A percentile compares a stretch with the other conserved stretches of the same genome.
Conservation (phyloP, 1,140 invertebrate species). For the Brachionus sp. region DNA sequence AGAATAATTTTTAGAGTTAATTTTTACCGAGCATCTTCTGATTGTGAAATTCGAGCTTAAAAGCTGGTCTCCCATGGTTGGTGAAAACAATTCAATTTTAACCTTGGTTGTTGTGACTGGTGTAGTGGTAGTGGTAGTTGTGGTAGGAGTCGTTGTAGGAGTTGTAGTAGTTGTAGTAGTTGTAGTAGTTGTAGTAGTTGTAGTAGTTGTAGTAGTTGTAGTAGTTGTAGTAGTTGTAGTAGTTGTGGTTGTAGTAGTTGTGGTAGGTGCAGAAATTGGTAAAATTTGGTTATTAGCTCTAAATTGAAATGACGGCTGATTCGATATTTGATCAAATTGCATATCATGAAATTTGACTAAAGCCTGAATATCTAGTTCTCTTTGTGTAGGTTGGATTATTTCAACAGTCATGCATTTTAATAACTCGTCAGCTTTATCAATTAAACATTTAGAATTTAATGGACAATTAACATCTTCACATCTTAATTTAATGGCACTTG, state of each 20-base stretch:
- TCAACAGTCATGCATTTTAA: background rate
- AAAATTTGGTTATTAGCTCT: background rate
- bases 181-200: background rate
- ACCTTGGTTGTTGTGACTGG: background rate
- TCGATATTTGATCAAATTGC: background rate
- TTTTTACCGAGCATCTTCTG: background rate
- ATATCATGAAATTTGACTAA: background rate
- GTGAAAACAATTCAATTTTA: background rate
- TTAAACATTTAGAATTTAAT: background rate
- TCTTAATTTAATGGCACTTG: background rate
- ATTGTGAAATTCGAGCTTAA: background rate
- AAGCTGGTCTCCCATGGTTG: background rate
- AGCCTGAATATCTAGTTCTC: conserved; percentile 4
- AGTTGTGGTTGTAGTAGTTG: background rate
- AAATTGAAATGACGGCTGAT: background rate
- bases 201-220: background rate
- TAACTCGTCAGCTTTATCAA: background rate
- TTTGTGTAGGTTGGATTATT: background rate
- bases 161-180: background rate
- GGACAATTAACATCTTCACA: background rate
- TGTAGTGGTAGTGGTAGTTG: background rate
- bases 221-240: background rate
- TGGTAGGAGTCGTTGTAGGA: background rate
- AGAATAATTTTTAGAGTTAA: background rate
- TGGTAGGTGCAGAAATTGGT: background rate